Base-by-base conservation (phyloP, 2,888 invertebrate genomes). In the Parnassius mnemosyne region DNA sequence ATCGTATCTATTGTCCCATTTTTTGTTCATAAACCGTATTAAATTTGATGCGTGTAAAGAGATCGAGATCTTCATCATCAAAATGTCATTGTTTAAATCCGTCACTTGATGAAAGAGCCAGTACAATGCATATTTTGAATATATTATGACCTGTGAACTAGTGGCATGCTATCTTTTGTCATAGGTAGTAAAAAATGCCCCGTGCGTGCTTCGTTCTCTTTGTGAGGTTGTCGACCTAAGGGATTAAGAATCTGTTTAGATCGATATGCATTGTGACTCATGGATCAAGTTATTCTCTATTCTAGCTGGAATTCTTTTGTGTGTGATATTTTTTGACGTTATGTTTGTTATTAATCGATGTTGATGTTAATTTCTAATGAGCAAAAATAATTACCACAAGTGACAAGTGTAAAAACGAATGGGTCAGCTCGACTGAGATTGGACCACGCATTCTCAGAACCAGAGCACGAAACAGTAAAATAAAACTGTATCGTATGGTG, bases 61-160 rank as follows among this genome's bases (percentile, higher is more conserved):
- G 78, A 79, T 79, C 75, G 71, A 75, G 78, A 83, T 84, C 78
- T 74, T 71, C 75, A 67, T 70, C 70, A 79, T 74, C 76, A 76
- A 73, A 78, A 75, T 79, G 77, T 79, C 80, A 85, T 89, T 88
- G 87, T 90, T 77, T 85, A 84, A 72, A 70, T 72, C 74, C 74
- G 73, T 69, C 66, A 63, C 69, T 74, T 70, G 72, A 81, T 77
- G 73, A 76, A 79, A 77, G 80, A 77, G 76, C 77, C 76, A 80
- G 82, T 79, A 87, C 87, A 89, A 87, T 85, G 84, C 82, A 85
- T 88, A 85, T 86, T 87, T 85, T 86, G 87, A 86, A 90, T 90
- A 83, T 80, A 86, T 88, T 87, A 85, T 80, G 85, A 87, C 81
- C 84, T 84, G 81, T 84, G 84, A 84, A 84, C 81, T 76, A 71